These are phyloP conservation scores for Oophaga sylvatica DNA, from an alignment of 2,797 vertebrate species.

Conservation along the genomic window DNA sequence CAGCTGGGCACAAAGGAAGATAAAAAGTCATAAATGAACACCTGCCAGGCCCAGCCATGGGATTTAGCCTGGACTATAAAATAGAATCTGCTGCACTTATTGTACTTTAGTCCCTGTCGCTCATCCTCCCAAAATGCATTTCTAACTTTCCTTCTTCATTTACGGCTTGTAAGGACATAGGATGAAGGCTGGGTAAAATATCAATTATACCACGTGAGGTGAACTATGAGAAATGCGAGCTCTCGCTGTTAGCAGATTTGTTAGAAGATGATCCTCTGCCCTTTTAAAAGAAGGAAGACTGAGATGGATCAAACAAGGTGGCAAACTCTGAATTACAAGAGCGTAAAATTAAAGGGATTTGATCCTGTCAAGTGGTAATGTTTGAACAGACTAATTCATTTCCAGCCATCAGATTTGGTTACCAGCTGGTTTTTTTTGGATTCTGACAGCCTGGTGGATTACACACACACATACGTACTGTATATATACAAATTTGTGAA, in stretches of 20 bases:
- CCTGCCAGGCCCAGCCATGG: slow-evolving; percentile 20
- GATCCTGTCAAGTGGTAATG: slow-evolving; percentile 67
- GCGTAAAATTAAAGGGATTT: slow-evolving; percentile 66
- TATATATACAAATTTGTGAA: too few species aligned
- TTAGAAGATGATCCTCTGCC: slow-evolving; percentile 61
- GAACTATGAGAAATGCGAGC: slow-evolving; percentile 45
- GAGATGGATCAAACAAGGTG: slow-evolving; percentile 64
- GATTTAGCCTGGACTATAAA: slow-evolving; percentile 14
- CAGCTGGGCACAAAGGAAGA: slow-evolving; percentile 52
- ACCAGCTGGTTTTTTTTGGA: slow-evolving; percentile 47
- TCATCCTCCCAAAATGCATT: not conserved
- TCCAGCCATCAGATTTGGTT: slow-evolving; percentile 63
- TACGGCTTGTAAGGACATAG: not conserved
- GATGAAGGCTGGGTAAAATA: slow-evolving; percentile 43
- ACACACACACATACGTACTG: not conserved
- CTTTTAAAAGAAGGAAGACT: slow-evolving; percentile 68
- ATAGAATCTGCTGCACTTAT: not conserved
- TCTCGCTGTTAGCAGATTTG: slow-evolving; percentile 53
- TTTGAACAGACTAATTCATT: slow-evolving; percentile 62
- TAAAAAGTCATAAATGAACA: slow-evolving; percentile 46
- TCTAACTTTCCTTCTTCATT: not conserved
- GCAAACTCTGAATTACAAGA: slow-evolving; percentile 64
- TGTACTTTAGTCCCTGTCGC: not conserved
- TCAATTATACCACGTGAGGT: slow-evolving; percentile 65
- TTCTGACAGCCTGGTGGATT: slow-evolving; percentile 60